phyloP scores from a whole-genome alignment of 2,113 vertebrate genomes.

The Trematocara unimaculatum region DNA sequence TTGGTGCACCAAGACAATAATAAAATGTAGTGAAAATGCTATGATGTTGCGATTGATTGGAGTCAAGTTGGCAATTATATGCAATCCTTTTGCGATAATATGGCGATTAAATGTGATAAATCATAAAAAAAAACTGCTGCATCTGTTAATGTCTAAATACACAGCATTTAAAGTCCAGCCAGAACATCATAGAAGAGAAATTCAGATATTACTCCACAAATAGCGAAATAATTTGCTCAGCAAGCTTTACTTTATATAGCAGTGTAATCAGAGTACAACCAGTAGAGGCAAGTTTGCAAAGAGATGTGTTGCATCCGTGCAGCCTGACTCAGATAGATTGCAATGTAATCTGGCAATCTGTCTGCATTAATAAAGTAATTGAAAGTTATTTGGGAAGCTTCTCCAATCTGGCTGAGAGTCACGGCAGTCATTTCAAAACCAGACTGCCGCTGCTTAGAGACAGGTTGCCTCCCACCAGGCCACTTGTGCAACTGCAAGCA shows the following conservation, averaged over 20 bases:
- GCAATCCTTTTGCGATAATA: not conserved
- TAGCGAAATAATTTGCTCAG: not conserved
- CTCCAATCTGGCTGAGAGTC: not conserved
- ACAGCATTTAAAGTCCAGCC: not conserved
- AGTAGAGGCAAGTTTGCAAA: not conserved
- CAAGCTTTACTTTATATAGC: not conserved
- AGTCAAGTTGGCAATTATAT: not conserved
- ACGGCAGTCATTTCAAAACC: not conserved
- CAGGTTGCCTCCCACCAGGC: not conserved
- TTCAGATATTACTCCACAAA: not conserved
- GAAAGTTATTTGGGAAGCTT: not conserved
- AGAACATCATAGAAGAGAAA: not conserved
- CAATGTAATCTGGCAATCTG: not conserved
- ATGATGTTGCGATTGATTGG: not conserved
- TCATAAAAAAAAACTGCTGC: not conserved
- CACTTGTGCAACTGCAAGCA: not conserved
- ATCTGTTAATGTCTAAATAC: not conserved
- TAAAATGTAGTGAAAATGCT: not conserved
- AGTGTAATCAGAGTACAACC: not conserved
- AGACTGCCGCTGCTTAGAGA: not conserved
- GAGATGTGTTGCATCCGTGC: not conserved
- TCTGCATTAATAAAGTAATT: not conserved
- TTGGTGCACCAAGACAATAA: not conserved
- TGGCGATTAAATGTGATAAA: not conserved
- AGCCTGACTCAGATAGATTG: not conserved